Evolutionary conservation across 2,797 vertebrate species (phyloP).

Genomic region (Australoheros facetus): DNA sequence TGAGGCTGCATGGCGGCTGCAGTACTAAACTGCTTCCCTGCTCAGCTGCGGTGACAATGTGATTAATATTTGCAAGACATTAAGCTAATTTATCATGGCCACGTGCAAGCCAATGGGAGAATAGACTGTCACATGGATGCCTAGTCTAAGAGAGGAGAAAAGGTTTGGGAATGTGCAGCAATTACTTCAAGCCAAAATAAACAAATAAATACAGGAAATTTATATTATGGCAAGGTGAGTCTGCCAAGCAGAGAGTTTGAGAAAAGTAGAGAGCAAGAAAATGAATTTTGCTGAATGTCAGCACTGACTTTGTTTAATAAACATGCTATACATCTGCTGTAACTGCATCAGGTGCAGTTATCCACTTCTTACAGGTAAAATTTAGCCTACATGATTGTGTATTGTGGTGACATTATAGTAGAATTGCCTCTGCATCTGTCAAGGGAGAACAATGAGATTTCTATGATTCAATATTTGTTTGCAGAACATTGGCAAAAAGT

Average conservation of each 20-base stretch:
- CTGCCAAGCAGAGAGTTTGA: conserved; percentile 49
- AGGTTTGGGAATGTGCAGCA: conserved; percentile 58
- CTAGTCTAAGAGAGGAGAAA: conserved; percentile 46
- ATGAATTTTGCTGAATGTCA: conserved; percentile 26
- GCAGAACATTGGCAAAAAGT: not conserved
- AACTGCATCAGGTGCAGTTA: not conserved
- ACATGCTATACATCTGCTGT: not conserved
- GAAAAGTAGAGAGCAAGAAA: conserved; percentile 35
- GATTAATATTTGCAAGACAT: conserved; percentile 84
- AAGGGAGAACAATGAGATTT: not conserved
- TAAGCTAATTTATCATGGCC: conserved; percentile 81
- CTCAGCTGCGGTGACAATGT: conserved; percentile 82
- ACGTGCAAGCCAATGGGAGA: conserved; percentile 69
- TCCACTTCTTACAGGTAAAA: not conserved
- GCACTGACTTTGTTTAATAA: conserved; percentile 21
- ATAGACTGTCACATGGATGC: conserved; percentile 74
- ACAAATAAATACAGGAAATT: conserved; percentile 63
- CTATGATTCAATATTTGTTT: not conserved
- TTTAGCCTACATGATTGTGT: not conserved
- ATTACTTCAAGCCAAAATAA: conserved; percentile 70
- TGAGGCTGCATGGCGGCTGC: conserved; percentile 72
- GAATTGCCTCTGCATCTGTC: not conserved
- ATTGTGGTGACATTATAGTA: not conserved
- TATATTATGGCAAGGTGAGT: conserved; percentile 33
- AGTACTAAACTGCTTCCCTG: conserved; percentile 78